Evolutionary conservation across 2,113 vertebrate species (phyloP), one percentile per base, ranked within the genome.

Genomic region (Capreolus pygargus): DNA sequence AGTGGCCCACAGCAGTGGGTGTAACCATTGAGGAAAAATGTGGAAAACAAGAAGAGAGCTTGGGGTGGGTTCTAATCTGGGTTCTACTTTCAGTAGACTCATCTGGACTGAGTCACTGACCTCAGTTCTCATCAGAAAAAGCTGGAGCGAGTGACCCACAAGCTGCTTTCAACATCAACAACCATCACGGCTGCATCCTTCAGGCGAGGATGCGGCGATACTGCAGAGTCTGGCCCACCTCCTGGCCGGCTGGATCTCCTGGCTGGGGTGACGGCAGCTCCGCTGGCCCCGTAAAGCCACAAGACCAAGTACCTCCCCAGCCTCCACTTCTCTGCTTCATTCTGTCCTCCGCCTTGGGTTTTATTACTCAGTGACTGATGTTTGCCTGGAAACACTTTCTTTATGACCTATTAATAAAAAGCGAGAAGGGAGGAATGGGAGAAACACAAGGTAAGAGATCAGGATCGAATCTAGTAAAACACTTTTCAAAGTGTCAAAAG

Each of bases 401-500:
- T 96, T 94, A 95, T 96, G 97, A 96, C 91, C 97, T 98, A 98
- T 98, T 97, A 98, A 98, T 98, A 98, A 98, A 98, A 97, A 52
- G 86, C 1, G 3, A 95, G 95, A 91, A 95, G 89, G 94, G 86
- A 93, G 94, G 95, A 93, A 96, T 85, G 57, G 96, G 97, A 98
- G 95, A 93, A 97, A 94, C 96, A 84, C 89, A 52, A 92, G 86
- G 95, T 95, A 96, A 96, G 91, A 93, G 96, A 94, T 39, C 79
- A 28, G 96, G 96, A 94, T 98, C 58, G 93, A 93, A 64, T 94
- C 94, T 95, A 93, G 91, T 97, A 95, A 97, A 98, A 98, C 97
- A 98, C 97, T 98, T 98, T 98, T 97, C 97, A 98, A 97, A 97
- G 96, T 96, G 97, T 98, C 98, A 97, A 97, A 97, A 97, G 95